A percentile compares a stretch with the other conserved stretches of the same genome.
Evolutionary conservation across 2,888 invertebrate genomes (phyloP).

Genomic region (Aethes cnicana): DNA sequence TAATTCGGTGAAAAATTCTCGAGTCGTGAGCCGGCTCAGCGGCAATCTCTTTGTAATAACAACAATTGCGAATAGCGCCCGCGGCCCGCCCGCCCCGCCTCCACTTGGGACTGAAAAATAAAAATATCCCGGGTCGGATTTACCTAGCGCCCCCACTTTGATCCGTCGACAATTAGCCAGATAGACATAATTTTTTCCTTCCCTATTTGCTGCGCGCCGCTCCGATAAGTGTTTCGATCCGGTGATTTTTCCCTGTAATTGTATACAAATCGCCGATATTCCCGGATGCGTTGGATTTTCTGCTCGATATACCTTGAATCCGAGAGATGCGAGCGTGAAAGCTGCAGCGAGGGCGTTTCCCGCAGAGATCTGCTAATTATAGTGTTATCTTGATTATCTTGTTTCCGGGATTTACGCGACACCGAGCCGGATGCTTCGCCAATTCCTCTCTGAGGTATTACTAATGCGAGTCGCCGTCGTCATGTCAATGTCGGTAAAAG

Average conservation of each 20-base stretch:
- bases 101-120: constrained; percentile 48
- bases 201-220: constrained; percentile 51
- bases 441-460: constrained; percentile 1
- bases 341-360: background rate
- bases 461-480: no score
- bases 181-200: constrained; percentile 75
- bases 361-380: constrained; percentile 1
- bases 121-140: constrained; percentile 65
- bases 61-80: constrained; percentile 77
- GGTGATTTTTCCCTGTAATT: no score
- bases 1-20: constrained; percentile 65
- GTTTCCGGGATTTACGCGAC: constrained; percentile 47
- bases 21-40: constrained; percentile 70
- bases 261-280: no score
- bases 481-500: no score
- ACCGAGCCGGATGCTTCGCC: constrained; percentile 27
- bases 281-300: no score
- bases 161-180: constrained; percentile 76
- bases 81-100: constrained; percentile 55
- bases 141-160: constrained; percentile 64
- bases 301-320: no score
- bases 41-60: constrained; percentile 79
- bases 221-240: constrained; percentile 65
- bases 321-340: background rate
- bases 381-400: constrained; percentile 29